Conservation (phyloP, 2,113 vertebrate genomes). For the Monarcha castaneiventris region DNA sequence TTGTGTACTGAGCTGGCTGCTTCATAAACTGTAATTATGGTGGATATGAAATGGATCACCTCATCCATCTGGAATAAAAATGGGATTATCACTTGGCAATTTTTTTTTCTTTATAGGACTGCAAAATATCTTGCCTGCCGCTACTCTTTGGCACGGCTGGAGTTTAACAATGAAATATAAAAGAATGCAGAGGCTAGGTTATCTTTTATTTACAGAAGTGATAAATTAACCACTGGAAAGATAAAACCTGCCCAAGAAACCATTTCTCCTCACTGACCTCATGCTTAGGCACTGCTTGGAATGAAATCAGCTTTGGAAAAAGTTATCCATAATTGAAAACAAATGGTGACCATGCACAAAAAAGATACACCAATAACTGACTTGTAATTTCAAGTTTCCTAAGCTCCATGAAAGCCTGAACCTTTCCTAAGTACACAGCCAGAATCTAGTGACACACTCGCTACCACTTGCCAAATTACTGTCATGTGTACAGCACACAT, state of each 20-base stretch:
- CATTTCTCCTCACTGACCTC: slow-evolving; percentile 29
- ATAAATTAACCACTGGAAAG: slow-evolving; percentile 51
- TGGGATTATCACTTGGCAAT: not conserved
- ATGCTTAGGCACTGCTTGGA: slow-evolving; percentile 29
- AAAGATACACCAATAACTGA: not conserved
- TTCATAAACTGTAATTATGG: slow-evolving; percentile 5
- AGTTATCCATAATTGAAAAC: slow-evolving; percentile 31
- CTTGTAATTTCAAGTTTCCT: not conserved
- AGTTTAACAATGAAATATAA: not conserved
- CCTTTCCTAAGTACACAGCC: not conserved
- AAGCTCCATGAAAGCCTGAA: not conserved
- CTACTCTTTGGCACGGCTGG: not conserved
- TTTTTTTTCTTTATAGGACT: not conserved
- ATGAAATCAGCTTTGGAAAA: slow-evolving; percentile 28
- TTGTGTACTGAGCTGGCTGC: not conserved
- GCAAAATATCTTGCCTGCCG: slow-evolving; percentile 6
- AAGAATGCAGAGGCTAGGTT: not conserved
- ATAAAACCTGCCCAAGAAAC: slow-evolving; percentile 42
- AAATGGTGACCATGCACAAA: slow-evolving; percentile 22
- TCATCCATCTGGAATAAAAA: slow-evolving; percentile 45
- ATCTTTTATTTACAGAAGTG: slow-evolving; percentile 40
- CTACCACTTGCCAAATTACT: not conserved
- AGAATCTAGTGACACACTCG: not conserved
- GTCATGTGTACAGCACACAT: not conserved
- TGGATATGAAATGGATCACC: slow-evolving; percentile 1